These are phyloP conservation scores for Eucera pruinosa DNA, from an alignment of 2,888 invertebrate species.

Conservation along the genomic window DNA sequence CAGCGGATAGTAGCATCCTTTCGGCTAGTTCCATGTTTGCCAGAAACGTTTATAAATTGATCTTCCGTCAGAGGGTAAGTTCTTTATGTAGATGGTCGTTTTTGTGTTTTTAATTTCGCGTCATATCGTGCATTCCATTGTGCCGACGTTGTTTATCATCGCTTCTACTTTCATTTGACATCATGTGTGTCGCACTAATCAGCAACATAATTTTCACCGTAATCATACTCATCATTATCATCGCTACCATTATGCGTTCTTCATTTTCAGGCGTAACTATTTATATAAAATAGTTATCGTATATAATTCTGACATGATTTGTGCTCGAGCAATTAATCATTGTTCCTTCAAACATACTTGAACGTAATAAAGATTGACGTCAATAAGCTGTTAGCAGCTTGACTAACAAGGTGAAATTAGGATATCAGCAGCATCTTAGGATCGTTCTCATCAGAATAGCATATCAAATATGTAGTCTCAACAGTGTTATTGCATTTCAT, in stretches of 20 bases:
- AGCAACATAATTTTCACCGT: conserved; percentile 18
- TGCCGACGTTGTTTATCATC: conserved; percentile 15
- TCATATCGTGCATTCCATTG: conserved; percentile 1
- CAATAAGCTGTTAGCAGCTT: neutral
- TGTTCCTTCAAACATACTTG: neutral
- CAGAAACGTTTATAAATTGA: conserved; percentile 98
- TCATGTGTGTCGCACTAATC: conserved; percentile 13
- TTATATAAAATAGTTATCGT: conserved; percentile 2
- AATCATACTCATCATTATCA: neutral
- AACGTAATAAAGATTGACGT: neutral
- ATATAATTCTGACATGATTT: neutral
- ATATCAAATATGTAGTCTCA: neutral
- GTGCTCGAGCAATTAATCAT: neutral
- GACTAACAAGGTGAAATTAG: neutral
- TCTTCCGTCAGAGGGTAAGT: conserved; percentile 95
- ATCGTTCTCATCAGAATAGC: neutral
- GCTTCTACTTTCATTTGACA: conserved; percentile 22
- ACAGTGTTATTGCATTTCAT: neutral
- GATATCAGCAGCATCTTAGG: neutral
- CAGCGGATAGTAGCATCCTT: conserved; percentile 98
- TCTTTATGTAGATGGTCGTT: conserved; percentile 21
- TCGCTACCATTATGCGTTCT: conserved; percentile 4
- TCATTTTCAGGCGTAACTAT: neutral
- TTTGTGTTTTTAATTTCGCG: conserved; percentile 1
- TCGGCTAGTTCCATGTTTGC: conserved; percentile 99